These are phyloP conservation scores for Deroplatys truncata DNA, from an alignment of 2,888 invertebrate species.

Conservation along the genomic window DNA sequence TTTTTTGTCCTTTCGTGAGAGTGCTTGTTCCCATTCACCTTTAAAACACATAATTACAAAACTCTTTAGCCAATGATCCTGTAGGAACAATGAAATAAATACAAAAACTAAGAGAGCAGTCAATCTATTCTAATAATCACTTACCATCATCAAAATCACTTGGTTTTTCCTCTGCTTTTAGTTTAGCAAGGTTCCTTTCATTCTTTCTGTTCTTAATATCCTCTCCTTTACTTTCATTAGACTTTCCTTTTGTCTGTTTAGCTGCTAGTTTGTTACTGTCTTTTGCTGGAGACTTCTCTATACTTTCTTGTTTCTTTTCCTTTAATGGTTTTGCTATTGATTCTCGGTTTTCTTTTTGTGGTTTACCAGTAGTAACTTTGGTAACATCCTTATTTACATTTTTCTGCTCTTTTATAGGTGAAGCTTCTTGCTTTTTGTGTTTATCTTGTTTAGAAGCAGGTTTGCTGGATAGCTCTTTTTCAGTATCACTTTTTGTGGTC, in stretches of 20 bases:
- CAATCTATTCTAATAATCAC: not conserved
- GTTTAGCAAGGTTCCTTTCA: constrained; percentile 45
- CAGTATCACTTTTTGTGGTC: constrained; percentile 27
- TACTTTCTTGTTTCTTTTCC: constrained; percentile 43
- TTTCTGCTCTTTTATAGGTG: constrained; percentile 46
- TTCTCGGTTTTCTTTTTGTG: constrained; percentile 44
- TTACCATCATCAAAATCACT: constrained; percentile 67
- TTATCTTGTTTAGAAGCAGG: constrained; percentile 30
- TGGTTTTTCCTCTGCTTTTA: constrained; percentile 59
- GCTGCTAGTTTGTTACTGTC: constrained; percentile 38
- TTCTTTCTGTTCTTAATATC: constrained; percentile 59
- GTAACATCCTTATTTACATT: constrained; percentile 35
- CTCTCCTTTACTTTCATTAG: constrained; percentile 37
- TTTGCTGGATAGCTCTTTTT: constrained; percentile 29
- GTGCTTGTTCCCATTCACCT: constrained; percentile 67
- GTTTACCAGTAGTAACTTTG: not conserved
- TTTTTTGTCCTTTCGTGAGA: constrained; percentile 68
- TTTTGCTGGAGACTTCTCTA: constrained; percentile 39
- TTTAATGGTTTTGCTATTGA: constrained; percentile 29
- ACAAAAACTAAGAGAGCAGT: not conserved
- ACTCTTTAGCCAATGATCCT: not conserved
- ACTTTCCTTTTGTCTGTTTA: constrained; percentile 51
- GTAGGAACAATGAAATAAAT: too few relatives aligned
- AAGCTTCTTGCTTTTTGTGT: constrained; percentile 43
- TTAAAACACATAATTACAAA: constrained; percentile 14